Conservation (phyloP, 2,113 vertebrate species). For the Oncorhynchus tshawytscha region DNA sequence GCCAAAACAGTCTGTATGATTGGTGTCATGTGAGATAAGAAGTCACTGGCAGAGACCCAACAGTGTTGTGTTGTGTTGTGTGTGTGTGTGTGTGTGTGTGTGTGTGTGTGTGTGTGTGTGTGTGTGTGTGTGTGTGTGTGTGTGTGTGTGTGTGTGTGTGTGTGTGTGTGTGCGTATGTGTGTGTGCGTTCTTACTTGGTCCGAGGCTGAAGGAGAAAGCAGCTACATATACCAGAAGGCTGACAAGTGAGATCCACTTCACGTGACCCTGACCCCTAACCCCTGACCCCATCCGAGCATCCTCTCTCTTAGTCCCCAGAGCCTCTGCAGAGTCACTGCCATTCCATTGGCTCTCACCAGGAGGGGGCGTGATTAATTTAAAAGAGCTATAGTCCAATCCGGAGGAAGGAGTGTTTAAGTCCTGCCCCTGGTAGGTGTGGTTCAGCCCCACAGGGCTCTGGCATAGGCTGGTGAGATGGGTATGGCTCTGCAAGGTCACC, state of each 20-base stretch:
- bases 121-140: background rate
- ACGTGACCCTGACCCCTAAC: constrained; percentile 23
- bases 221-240: constrained; percentile 87
- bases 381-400: constrained; percentile 8
- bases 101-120: background rate
- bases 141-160: no score
- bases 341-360: constrained; percentile 21
- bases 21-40: no score
- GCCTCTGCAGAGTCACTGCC: constrained; percentile 3
- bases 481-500: constrained; percentile 80
- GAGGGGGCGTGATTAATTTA: constrained; percentile 16
- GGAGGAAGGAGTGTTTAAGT: constrained; percentile 42
- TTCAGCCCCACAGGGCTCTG: constrained; percentile 67
- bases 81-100: background rate
- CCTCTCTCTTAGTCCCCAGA: constrained; percentile 14
- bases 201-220: constrained; percentile 93
- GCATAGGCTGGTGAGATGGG: constrained; percentile 83
- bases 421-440: constrained; percentile 52
- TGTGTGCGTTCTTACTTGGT: constrained; percentile 82
- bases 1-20: no score
- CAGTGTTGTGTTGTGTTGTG: no score
- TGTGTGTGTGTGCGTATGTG: background rate
- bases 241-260: constrained; percentile 87
- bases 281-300: constrained; percentile 33
- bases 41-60: no score